Evolutionary conservation across 2,113 vertebrate species (phyloP), one percentile per base, ranked within the genome.

Genomic region (Neodon shergylaensis): DNA sequence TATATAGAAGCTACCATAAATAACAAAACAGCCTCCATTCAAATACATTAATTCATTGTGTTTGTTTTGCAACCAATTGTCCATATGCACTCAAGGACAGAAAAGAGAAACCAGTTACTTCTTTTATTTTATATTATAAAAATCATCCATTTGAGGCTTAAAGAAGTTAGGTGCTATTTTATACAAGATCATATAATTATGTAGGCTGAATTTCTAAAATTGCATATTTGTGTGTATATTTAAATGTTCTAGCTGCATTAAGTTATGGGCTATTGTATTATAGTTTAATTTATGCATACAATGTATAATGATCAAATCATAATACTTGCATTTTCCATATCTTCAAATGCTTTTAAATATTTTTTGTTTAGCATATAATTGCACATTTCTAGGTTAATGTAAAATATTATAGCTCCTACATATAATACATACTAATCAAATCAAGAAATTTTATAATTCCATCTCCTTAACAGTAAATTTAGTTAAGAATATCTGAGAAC

Each of bases 61-160:
- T 14, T 82, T 82, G 77, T 84, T 86, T 84, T 82, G 28, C 66
- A 14, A 94, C 22, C 21, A 78, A 36, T 49, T 54, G 8, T 87
- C 42, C n/a, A 44, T 39, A 70, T 8, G 65, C 9, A 73, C 17
- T 83, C 28, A 82, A 26, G 19, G 31, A 90, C 44, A 90, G 36
- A 96, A 42, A 95, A 76, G 47, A 72, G 6, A 79, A 96, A 81
- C 36, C 28, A 76, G 52, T 78, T 63, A 6, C 12, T 17, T 66
- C 90, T 68, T 63, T 88, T 90, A 54, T 74, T 92, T 86, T 44
- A 33, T 94, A 22, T 73, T 95, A 93, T 93, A 47, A 3, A 89
- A 36, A 42, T 93, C 17, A 93, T 7, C 12, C 79, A 92, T 94
- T 74, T 76, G 42, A 92, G 36, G n/a, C 8, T 63, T 84, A 76